Base-by-base conservation (phyloP, 2,888 invertebrate genomes). In the Drosophila anomalata region DNA sequence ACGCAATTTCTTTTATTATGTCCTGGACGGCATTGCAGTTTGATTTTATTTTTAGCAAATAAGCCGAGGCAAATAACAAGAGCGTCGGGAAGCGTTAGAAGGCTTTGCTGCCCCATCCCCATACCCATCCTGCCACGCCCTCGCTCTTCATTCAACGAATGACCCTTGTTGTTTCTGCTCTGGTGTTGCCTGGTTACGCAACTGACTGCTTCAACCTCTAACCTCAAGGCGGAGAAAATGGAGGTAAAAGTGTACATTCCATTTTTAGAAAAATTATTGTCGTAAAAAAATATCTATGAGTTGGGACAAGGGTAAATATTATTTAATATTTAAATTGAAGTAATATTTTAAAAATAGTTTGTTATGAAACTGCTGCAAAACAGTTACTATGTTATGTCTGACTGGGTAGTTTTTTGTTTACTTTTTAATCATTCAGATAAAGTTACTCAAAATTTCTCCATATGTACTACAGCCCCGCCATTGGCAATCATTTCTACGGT, bases 401-500 rank as follows among this genome's bases (percentile, higher is more conserved):
- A 29, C 9, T 36, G 3, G 3, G 4, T 11, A n/a, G 36, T 36
- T n/a, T n/a, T 36, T n/a, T 4, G 2, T 2, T 6, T 3, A 11
- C 4, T 4, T 36, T 36, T 36, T 36, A 7, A 7, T n/a, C n/a
- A 24, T 4, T 4, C 4, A 4, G 22, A 24, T 2, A n/a, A 36
- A n/a, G 12, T 12, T 12, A 20, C 17, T 9, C 20, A 1, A n/a
- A 17, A 11, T 44, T 44, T 22, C 44, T 44, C 22, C 11, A 6
- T 2, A 5, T 44, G 5, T 8, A 2, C 29, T 42, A 36, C 20
- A 31, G 68, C 77, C 72, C 79, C 76, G 48, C 20, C 65, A 68
- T 63, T 67, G 74, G 82, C 86, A 83, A 83, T 83, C 86, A 86
- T 88, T 86, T 84, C 76, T 70, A 82, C 79, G 81, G 82, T 87